phyloP scores from a whole-genome alignment of 2,888 invertebrate species.

The Orgyia antiqua region DNA sequence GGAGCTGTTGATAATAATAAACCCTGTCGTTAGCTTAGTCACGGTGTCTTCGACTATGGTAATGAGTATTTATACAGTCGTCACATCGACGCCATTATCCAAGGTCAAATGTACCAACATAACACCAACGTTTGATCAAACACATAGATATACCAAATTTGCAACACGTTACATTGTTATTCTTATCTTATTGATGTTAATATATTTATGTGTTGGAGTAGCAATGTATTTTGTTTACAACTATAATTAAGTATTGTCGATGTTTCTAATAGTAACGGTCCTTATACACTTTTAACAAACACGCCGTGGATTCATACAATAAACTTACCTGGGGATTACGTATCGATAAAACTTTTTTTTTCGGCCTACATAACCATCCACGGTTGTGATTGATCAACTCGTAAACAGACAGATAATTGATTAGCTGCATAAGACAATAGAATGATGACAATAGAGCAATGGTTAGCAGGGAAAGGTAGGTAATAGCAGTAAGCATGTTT shows the following conservation, averaged over 20 bases:
- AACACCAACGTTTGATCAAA: slow-evolving; percentile 28
- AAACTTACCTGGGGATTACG: too few species aligned
- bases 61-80: slow-evolving; percentile 56
- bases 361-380: too few species aligned
- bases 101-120: slow-evolving; percentile 43
- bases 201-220: slow-evolving; percentile 22
- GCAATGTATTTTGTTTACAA: slow-evolving; percentile 21
- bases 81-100: slow-evolving; percentile 40
- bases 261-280: background rate
- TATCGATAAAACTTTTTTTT: too few species aligned
- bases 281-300: too few species aligned
- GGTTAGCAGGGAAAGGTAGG: too few species aligned
- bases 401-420: too few species aligned
- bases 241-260: slow-evolving; percentile 5
- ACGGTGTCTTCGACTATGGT: slow-evolving; percentile 47
- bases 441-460: too few species aligned
- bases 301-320: too few species aligned
- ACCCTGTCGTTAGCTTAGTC: slow-evolving; percentile 37
- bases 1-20: slow-evolving; percentile 5
- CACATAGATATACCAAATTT: slow-evolving; percentile 26
- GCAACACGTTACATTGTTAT: slow-evolving; percentile 27
- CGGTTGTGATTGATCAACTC: too few species aligned
- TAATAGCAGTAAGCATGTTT: too few species aligned
- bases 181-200: slow-evolving; percentile 22
- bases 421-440: too few species aligned